These are phyloP conservation scores for Axea sp. DNA, from an alignment of 2,888 invertebrate species.

Conservation along the genomic window DNA sequence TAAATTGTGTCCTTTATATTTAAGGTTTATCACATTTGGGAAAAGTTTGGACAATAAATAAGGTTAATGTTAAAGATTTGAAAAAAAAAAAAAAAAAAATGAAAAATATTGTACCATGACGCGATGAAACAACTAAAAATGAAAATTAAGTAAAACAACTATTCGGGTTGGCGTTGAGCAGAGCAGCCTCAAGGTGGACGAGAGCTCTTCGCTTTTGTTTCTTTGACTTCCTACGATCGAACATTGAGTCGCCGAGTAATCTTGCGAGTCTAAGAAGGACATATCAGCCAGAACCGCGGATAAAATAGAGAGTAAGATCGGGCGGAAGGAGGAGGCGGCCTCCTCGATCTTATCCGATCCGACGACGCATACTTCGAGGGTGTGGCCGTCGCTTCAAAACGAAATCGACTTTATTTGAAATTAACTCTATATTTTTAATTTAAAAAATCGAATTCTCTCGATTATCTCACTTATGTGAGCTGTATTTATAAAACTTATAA, in stretches of 20 bases:
- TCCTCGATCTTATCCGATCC: slow-evolving; percentile 64
- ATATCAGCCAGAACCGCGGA: slow-evolving; percentile 60
- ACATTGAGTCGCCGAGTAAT: slow-evolving; percentile 41
- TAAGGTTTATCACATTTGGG: too few species aligned
- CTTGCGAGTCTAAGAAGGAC: slow-evolving; percentile 59
- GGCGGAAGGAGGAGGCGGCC: slow-evolving; percentile 64
- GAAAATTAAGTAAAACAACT: slow-evolving; percentile 16
- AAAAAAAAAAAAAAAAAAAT: too few species aligned
- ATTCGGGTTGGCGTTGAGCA: slow-evolving; percentile 53
- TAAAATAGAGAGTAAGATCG: slow-evolving; percentile 64
- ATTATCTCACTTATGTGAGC: too few species aligned
- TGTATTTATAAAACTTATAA: too few species aligned
- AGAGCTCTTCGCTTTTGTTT: slow-evolving; percentile 56
- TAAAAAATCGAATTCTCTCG: slow-evolving; percentile 1
- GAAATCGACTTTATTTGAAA: slow-evolving; percentile 35
- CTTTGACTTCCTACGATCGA: slow-evolving; percentile 62
- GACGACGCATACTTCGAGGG: slow-evolving; percentile 60
- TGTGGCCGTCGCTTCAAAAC: slow-evolving; percentile 56
- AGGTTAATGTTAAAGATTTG: too few species aligned
- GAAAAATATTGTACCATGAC: too few species aligned
- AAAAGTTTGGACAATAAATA: too few species aligned
- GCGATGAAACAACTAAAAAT: too few species aligned
- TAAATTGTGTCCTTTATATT: too few species aligned
- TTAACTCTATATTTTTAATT: slow-evolving; percentile 9
- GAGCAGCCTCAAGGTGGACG: slow-evolving; percentile 62